Conservation (phyloP, 2,113 vertebrate genomes). For the Speoplatyrhinus poulsoni region DNA sequence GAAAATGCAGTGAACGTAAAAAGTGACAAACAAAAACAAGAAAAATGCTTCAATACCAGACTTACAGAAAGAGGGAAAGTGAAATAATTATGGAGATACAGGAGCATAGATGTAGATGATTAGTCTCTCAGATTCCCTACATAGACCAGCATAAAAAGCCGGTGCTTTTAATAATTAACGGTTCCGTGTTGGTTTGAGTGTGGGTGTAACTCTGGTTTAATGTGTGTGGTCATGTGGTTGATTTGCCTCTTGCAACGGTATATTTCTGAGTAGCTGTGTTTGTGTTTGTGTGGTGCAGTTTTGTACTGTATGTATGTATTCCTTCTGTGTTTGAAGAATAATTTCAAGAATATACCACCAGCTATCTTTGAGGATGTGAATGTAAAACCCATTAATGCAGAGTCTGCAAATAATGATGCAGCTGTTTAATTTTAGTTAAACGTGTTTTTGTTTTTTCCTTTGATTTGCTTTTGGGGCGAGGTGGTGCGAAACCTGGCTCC, state of each 20-base stretch:
- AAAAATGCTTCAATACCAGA: background rate
- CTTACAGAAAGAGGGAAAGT: background rate
- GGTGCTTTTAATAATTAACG: slow-evolving; percentile 57
- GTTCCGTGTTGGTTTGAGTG: slow-evolving; percentile 4
- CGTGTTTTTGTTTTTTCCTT: background rate
- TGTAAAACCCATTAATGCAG: slow-evolving; percentile 2
- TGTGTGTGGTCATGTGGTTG: background rate
- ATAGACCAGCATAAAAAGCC: slow-evolving; percentile 43
- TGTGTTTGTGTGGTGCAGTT: slow-evolving; percentile 1
- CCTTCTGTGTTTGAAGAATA: background rate
- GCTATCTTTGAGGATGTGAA: slow-evolving; percentile 22
- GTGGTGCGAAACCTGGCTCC: too few relatives aligned
- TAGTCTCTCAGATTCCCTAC: slow-evolving; percentile 47
- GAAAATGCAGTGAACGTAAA: too few relatives aligned
- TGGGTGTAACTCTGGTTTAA: background rate
- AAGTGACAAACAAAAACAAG: background rate
- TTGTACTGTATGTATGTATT: too few relatives aligned
- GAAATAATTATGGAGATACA: background rate
- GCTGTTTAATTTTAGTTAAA: slow-evolving; percentile 4
- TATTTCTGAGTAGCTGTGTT: background rate
- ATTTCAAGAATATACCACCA: slow-evolving; percentile 16
- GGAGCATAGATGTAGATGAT: slow-evolving; percentile 13
- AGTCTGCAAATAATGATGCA: slow-evolving; percentile 14
- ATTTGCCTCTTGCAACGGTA: background rate
- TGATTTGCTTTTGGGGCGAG: too few relatives aligned